Evolutionary conservation across 2,797 vertebrate species (phyloP).

Genomic region (Lateolabrax maculatus): DNA sequence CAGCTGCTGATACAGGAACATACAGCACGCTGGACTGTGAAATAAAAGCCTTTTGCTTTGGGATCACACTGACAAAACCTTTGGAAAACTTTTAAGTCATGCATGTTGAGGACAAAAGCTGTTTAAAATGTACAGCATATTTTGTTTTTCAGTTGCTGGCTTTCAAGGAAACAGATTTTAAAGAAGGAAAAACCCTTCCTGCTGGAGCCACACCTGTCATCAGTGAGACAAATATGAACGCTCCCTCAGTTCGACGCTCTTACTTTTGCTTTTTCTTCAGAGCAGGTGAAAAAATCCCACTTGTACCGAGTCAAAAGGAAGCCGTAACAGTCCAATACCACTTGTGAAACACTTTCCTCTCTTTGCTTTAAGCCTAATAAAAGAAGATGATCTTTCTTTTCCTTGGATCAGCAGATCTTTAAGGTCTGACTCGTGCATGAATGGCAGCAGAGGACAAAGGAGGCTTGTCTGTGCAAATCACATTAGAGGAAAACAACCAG

Average conservation of each 20-base stretch:
- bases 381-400: no score
- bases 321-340: no score
- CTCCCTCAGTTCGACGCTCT: not conserved
- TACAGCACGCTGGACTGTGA: accelerated
- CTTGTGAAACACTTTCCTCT: no score
- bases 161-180: not conserved
- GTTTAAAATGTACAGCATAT: not conserved
- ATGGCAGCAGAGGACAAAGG: slow-evolving; percentile 10
- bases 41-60: not conserved
- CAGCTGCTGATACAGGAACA: not conserved
- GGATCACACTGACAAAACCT: not conserved
- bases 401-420: no score
- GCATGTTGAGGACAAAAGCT: not conserved
- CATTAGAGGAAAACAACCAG: slow-evolving; percentile 4
- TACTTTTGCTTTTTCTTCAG: not conserved
- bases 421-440: not conserved
- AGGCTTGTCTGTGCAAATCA: not conserved
- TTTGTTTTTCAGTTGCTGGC: not conserved
- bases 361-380: no score
- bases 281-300: not conserved
- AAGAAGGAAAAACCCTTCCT: not conserved
- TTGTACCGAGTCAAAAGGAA: no score
- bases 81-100: no score
- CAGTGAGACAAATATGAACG: not conserved
- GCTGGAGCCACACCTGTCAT: accelerated